A percentile compares a stretch with the other conserved stretches of the same genome.
Conservation (phyloP, 1,140 invertebrate genomes). For the Rhagoletis zephyria region DNA sequence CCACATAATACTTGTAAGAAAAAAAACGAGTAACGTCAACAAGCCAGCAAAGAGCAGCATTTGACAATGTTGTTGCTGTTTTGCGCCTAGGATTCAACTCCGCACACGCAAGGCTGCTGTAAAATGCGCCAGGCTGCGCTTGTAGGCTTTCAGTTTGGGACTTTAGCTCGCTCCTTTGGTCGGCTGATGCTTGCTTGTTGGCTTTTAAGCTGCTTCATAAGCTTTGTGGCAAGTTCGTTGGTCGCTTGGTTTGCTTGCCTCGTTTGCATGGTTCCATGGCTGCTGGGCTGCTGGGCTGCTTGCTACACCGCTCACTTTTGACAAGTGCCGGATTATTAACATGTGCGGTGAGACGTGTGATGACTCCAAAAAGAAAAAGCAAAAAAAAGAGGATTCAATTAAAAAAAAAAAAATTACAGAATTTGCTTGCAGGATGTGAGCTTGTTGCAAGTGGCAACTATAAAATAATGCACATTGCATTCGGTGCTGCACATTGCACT, state of each 20-base stretch:
- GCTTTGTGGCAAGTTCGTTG: slow-evolving; percentile 47
- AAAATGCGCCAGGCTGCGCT: neutral
- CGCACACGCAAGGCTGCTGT: neutral
- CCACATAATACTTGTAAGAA: neutral
- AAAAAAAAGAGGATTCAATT: neutral
- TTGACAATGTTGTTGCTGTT: neutral
- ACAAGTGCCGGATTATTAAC: slow-evolving; percentile 45
- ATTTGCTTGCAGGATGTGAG: neutral
- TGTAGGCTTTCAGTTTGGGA: neutral
- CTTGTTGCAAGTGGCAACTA: slow-evolving; percentile 39
- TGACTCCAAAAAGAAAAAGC: neutral
- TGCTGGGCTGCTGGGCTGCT: neutral
- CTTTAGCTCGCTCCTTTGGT: neutral
- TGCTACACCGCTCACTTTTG: slow-evolving; percentile 19
- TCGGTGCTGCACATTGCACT: slow-evolving; percentile 1
- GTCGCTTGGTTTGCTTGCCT: slow-evolving; percentile 25
- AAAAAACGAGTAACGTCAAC: neutral
- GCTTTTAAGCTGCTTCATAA: slow-evolving; percentile 16
- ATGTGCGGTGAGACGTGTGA: slow-evolving; percentile 39
- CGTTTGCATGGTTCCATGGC: neutral
- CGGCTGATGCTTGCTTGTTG: slow-evolving; percentile 43
- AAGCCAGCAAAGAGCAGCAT: neutral
- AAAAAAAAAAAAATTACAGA: slow-evolving; percentile 15
- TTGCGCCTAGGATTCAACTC: too few species aligned
- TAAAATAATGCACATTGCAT: slow-evolving; percentile 29